Evolutionary conservation across 2,888 invertebrate species (phyloP), one percentile per base, ranked within the genome.

Genomic region (Aelia acuminata): DNA sequence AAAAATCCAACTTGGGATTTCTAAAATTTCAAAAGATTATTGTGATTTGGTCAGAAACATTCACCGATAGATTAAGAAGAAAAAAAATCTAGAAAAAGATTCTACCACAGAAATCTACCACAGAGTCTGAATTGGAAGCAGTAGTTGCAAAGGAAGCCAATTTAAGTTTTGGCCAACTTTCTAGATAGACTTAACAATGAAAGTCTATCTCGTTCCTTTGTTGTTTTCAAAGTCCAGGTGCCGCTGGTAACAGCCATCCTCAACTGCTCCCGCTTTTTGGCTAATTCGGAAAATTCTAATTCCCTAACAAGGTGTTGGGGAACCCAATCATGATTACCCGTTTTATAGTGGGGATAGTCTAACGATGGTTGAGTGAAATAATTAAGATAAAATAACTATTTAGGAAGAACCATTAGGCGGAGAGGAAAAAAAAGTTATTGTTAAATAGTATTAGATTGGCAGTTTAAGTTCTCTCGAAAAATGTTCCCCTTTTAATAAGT

Each of bases 181-280:
- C 80, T 43, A 43, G 80, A 43, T 80, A 39, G 80, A 43, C 80
- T 80, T 80, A 43, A 80, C 80, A 80, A 80, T 80, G 80, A 80
- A 80, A 80, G 80, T 80, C 80, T 80, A 43, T 43, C 80, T 80
- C 43, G 43, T n/a, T 80, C 43, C 80, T 80, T 80, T 80, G 39
- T 43, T 80, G 43, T 43, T 43, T 80, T 43, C 43, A 7, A 80
- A 80, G 80, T n/a, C n/a, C 39, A 80, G 63, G 31, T 31, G 18
- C 63, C 31, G 18, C 31, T 63, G 18, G 31, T 22, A 75, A 80
- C 43, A 43, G 39, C 43, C 7, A 10, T 43, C 11, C 22, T 43
- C 13, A 18, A 0, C 63, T 5, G 5, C 31, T 63, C 15, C 15
- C 31, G 20, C 80, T 80, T 35, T 75, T 35, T 35, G 35, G 35